Percentiles rank a stretch among this genome's conserved stretches.
Conservation (phyloP, 1,140 invertebrate species). For the Heliconius melpomene region DNA sequence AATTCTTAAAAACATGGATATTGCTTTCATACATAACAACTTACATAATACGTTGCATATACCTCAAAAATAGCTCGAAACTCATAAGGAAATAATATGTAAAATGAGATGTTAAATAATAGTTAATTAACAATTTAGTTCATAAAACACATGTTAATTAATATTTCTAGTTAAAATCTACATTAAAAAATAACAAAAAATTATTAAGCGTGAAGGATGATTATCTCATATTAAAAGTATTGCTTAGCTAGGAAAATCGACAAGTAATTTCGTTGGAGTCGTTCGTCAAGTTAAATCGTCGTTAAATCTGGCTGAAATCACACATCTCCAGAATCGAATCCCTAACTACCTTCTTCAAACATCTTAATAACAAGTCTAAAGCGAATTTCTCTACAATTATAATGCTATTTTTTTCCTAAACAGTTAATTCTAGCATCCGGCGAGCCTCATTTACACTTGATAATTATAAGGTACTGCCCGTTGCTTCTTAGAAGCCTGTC, state of each 20-base stretch:
- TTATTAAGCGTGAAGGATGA: too few species aligned
- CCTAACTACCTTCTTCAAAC: background rate
- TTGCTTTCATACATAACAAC: background rate
- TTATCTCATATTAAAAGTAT: too few species aligned
- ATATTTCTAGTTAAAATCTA: too few species aligned
- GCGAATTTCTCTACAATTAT: background rate
- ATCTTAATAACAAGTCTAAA: background rate
- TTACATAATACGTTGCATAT: background rate
- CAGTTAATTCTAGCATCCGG: slow-evolving; percentile 28
- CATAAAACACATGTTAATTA: too few species aligned
- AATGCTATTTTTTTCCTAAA: slow-evolving; percentile 9
- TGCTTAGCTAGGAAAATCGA: too few species aligned
- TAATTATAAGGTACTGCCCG: slow-evolving; percentile 34
- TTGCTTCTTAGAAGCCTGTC: slow-evolving; percentile 34
- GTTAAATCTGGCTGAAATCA: background rate
- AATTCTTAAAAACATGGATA: slow-evolving; percentile 2
- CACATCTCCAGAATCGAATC: background rate
- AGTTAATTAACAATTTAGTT: background rate
- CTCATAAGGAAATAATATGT: background rate
- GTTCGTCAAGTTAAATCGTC: too few species aligned
- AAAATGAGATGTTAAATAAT: slow-evolving; percentile 2
- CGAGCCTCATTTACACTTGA: slow-evolving; percentile 26
- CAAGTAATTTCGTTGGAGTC: too few species aligned
- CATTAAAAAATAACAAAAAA: too few species aligned
- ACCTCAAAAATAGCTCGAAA: background rate